Conservation (phyloP, 2,797 vertebrate species). For the Lophotriccus pileatus region DNA sequence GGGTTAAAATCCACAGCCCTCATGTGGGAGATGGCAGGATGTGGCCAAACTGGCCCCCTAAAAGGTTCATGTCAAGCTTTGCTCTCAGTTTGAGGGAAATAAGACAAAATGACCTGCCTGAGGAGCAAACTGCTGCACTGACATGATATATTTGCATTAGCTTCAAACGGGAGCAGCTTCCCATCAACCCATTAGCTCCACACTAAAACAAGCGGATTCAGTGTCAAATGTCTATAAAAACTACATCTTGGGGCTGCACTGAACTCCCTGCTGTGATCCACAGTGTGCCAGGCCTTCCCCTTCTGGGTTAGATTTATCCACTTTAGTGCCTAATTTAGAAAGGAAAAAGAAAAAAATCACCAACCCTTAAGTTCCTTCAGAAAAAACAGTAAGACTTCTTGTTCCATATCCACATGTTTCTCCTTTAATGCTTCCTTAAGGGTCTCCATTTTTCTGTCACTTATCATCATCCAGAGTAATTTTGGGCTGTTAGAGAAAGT, state of each 20-base stretch:
- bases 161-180: neutral
- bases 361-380: neutral
- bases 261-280: neutral
- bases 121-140: neutral
- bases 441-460: constrained; percentile 66
- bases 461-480: constrained; percentile 68
- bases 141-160: neutral
- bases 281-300: neutral
- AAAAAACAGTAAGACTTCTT: neutral
- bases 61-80: neutral
- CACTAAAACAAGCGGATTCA: neutral
- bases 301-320: neutral
- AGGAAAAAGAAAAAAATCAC: neutral
- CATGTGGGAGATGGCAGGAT: neutral
- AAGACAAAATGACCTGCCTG: neutral
- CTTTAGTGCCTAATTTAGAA: neutral
- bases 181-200: neutral
- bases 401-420: neutral
- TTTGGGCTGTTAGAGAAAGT: constrained; percentile 70
- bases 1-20: neutral
- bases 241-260: neutral
- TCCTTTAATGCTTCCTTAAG: constrained; percentile 56
- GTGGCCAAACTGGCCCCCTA: neutral
- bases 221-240: neutral
- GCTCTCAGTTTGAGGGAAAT: neutral